phyloP scores from a whole-genome alignment of 1,140 invertebrate genomes.

The Tetranychus urticae region DNA sequence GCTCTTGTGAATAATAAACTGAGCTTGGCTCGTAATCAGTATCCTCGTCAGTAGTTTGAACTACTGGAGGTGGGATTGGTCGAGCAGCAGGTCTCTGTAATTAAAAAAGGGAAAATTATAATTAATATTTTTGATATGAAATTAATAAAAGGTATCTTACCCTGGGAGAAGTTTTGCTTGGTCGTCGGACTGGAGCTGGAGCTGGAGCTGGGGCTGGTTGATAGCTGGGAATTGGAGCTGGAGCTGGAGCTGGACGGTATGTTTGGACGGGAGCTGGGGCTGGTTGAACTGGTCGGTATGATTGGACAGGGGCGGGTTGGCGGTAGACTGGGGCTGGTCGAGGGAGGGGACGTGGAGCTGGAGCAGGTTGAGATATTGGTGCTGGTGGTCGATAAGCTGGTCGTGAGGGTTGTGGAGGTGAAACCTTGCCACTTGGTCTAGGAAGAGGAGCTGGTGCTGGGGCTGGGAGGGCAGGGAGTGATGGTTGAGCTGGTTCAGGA shows the following conservation, averaged over 20 bases:
- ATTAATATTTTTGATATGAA: neutral
- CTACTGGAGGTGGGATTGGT: neutral
- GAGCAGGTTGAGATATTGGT: neutral
- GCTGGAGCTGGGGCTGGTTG: neutral
- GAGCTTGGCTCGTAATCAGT: neutral
- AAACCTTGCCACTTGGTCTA: neutral
- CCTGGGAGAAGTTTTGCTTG: neutral
- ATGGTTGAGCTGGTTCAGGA: neutral
- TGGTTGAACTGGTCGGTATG: neutral
- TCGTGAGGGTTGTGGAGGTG: neutral
- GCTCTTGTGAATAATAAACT: neutral
- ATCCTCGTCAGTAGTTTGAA: neutral
- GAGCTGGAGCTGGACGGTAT: neutral
- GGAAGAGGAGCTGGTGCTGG: neutral
- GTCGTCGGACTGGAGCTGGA: neutral
- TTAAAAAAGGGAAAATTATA: neutral
- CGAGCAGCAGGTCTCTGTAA: neutral
- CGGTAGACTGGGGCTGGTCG: constrained; percentile 3
- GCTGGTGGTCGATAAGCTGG: neutral
- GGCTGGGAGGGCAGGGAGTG: neutral
- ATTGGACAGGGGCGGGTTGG: neutral
- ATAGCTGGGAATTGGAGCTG: neutral
- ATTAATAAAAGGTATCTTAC: neutral
- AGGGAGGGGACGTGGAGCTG: neutral
- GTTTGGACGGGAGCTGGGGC: neutral